Conservation (phyloP, 2,797 vertebrate genomes). For the Sebastes minor region DNA sequence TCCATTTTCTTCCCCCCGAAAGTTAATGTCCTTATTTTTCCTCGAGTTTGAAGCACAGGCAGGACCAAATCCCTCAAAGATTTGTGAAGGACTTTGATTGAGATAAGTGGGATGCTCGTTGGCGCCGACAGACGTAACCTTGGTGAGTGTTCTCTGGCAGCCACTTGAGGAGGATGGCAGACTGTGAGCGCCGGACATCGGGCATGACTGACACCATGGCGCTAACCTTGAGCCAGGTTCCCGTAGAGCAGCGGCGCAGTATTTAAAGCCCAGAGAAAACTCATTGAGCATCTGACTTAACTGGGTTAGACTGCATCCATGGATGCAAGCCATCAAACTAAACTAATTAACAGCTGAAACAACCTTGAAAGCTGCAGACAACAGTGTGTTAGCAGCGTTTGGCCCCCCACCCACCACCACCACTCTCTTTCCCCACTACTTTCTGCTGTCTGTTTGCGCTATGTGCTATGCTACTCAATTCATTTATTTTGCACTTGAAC, state of each 20-base stretch:
- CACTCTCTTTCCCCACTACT: background rate
- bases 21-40: constrained; percentile 45
- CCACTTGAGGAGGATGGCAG: constrained; percentile 62
- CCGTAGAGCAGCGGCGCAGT: constrained; percentile 51
- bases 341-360: constrained; percentile 73
- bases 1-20: constrained; percentile 12
- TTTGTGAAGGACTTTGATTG: constrained; percentile 68
- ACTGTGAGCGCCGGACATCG: constrained; percentile 53
- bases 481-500: constrained; percentile 64
- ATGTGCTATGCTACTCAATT: constrained; percentile 28
- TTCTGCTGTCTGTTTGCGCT: constrained; percentile 13
- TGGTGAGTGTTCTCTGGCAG: constrained; percentile 66
- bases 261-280: constrained; percentile 62
- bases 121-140: constrained; percentile 68
- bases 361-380: constrained; percentile 73
- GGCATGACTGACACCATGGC: constrained; percentile 51
- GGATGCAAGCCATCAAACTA: constrained; percentile 69
- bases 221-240: constrained; percentile 72
- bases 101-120: constrained; percentile 60
- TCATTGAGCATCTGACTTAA: constrained; percentile 67
- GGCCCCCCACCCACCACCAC: background rate
- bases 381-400: constrained; percentile 44
- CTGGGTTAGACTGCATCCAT: constrained; percentile 68
- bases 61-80: constrained; percentile 47
- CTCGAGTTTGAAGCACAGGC: constrained; percentile 29